Base-by-base conservation (phyloP, 2,113 vertebrate species). In the Psittacus erithacus region DNA sequence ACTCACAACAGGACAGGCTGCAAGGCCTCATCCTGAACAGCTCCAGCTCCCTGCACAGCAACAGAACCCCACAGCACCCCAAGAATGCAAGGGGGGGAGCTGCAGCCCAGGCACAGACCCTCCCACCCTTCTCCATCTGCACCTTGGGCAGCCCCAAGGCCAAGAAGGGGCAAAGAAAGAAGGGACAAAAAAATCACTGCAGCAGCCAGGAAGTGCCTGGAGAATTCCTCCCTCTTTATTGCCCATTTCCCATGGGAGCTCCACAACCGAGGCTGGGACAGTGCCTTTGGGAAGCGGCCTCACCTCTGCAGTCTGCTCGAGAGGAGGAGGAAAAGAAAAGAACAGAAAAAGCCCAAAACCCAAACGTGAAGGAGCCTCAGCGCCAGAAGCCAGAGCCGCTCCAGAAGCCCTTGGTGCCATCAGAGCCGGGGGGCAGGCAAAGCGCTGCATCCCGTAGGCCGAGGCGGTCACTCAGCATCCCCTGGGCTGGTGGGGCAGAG, bases 401-500 rank as follows among this genome's bases (percentile, higher is more conserved):
- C 91, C 94, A 92, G 53, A 97, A 98, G 18, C 94, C 75, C 44
- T 59, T 55, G 24, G 96, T 96, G 73, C 91, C 96, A 20, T 97
- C 94, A 0, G 97, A 97, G 22, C 95, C 74, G 0, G 7, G 46
- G n/a, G 98, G 96, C 78, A 86, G 94, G 39, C 60, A 64, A 23
- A 97, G 91, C 11, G 96, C 91, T 43, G 43, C 74, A 0, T 81
- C 63, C 15, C 20, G 28, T 28, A 19, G 29, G 4, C n/a, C 2
- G 2, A 78, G 49, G 17, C 49, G 44, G 57, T 59, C 57, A 22
- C 59, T 94, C 59, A 0, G 75, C 6, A 10, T 38, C 55, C 31
- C 31, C 33, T 22, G 95, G 0, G 14, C 16, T 10, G 41, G 78
- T 5, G 11, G 47, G 25, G 50, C 17, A 4, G 1, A 3, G 29